Percentiles rank a stretch among this genome's conserved stretches.
These are phyloP conservation scores for Tetrax tetrax DNA, from an alignment of 2,113 vertebrate genomes.

Conservation along the genomic window DNA sequence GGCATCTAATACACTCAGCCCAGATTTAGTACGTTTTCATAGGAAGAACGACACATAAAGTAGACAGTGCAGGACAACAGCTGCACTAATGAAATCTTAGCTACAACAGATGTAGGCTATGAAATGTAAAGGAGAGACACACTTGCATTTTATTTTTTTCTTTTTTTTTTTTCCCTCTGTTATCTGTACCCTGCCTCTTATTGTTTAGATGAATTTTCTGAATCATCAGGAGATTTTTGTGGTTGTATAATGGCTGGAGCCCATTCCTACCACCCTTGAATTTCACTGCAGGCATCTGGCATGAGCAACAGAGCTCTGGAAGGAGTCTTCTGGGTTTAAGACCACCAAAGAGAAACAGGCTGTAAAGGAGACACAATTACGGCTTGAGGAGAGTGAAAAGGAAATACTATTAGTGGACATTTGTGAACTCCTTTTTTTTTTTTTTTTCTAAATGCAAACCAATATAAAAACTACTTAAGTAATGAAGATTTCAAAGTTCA, in stretches of 20 bases:
- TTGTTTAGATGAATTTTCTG: conserved; percentile 65
- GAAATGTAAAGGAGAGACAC: conserved; percentile 22
- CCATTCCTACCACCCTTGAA: conserved; percentile 64
- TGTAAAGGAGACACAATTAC: conserved; percentile 39
- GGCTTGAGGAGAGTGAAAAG: conserved; percentile 13
- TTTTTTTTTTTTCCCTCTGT: conserved; percentile 39
- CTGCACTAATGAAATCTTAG: conserved; percentile 54
- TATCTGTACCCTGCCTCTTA: conserved; percentile 58
- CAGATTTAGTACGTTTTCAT: background rate
- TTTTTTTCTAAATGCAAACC: background rate
- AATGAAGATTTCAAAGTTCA: background rate
- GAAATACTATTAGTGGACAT: conserved; percentile 20
- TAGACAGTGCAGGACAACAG: conserved; percentile 19
- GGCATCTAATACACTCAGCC: background rate
- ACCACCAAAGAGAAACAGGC: conserved; percentile 63
- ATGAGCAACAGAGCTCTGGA: conserved; percentile 38
- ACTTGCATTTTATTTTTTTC: conserved; percentile 21
- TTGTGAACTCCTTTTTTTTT: background rate
- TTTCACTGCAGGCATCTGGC: conserved; percentile 66
- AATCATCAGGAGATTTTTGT: conserved; percentile 65
- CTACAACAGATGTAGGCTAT: conserved; percentile 42
- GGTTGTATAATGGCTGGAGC: conserved; percentile 53
- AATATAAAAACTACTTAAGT: background rate
- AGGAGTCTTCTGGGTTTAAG: conserved; percentile 37
- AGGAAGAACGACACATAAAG: conserved; percentile 4